Evolutionary conservation across 2,113 vertebrate genomes (phyloP), one percentile per base, ranked within the genome.

Genomic region (Cyanoramphus novaezelandiae): DNA sequence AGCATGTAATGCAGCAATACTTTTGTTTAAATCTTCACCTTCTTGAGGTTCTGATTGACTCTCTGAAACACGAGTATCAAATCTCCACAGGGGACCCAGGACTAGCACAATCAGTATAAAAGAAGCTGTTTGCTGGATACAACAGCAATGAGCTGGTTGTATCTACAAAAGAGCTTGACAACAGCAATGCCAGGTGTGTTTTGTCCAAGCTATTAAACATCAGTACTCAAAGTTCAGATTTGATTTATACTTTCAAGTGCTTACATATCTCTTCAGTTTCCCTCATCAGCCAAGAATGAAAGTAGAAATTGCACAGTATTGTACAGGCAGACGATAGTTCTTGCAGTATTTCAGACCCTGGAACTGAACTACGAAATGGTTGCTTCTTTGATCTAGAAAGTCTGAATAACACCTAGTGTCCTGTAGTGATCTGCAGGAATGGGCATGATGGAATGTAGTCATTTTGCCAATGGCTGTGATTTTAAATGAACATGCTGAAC

Each of bases 381-480:
- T 86, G n/a, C 39, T 95, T 81, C 68, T 92, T 92, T 94, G 88
- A 86, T 92, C 50, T 68, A 91, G 69, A 79, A 92, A 82, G 50
- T 60, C 88, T 71, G 77, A 95, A 70, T 84, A 89, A 82, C 91
- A 96, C 88, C 80, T 88, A 82, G 46, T 84, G 43, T 71, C 64
- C 69, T 72, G 50, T 88, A 91, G 59, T 55, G 71, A 67, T 83
- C 90, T 74, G 47, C 35, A 78, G 60, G 35, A 89, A 89, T 55
- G 86, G 68, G 50, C 70, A 85, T 37, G 69, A 68, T 81, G 68
- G 80, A 94, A 88, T 50, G 72, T 35, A 81, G 50, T 86, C 7
- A 33, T 44, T 75, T 84, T 90, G 68, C 80, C 80, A 92, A 3
- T 47, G 39, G 52, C 80, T 93, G 68, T 86, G 69, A 83, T 74